Conservation (phyloP, 2,888 invertebrate species). For the Cotesia congregata region DNA sequence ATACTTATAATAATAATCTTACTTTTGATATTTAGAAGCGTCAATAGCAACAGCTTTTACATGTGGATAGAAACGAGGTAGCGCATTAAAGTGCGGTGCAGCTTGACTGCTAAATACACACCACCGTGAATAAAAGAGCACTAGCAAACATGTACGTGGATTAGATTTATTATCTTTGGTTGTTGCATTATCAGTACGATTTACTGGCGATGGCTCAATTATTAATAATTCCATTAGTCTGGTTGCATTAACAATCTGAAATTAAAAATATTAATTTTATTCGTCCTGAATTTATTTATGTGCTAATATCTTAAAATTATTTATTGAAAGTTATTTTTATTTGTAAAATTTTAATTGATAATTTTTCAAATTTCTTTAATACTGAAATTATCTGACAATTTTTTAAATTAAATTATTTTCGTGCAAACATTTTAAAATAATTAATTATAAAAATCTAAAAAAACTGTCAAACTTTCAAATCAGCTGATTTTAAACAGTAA, state of each 20-base stretch:
- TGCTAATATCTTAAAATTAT: not conserved
- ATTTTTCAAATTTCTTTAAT: no score
- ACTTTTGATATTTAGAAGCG: conserved; percentile 83
- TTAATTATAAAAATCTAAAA: no score
- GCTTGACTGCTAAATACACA: conserved; percentile 93
- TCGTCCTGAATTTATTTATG: not conserved
- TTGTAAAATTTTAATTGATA: no score
- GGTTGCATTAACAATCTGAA: conserved; percentile 80
- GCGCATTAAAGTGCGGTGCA: conserved; percentile 91
- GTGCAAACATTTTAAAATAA: no score
- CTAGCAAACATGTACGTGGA: conserved; percentile 80
- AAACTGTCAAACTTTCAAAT: no score
- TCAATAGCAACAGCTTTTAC: conserved; percentile 92
- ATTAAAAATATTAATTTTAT: conserved; percentile 18
- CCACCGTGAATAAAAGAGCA: conserved; percentile 90
- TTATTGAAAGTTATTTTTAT: no score
- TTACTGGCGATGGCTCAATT: conserved; percentile 77
- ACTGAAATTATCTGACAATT: no score
- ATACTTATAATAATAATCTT: conserved; percentile 46
- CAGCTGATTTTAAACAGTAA: no score
- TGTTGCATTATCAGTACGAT: conserved; percentile 71
- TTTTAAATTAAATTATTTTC: no score
- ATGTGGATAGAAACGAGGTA: conserved; percentile 88
- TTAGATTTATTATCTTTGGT: conserved; percentile 71
- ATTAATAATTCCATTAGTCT: conserved; percentile 78